Base-by-base conservation (phyloP, 2,888 invertebrate species). In the Melieria omissa region DNA sequence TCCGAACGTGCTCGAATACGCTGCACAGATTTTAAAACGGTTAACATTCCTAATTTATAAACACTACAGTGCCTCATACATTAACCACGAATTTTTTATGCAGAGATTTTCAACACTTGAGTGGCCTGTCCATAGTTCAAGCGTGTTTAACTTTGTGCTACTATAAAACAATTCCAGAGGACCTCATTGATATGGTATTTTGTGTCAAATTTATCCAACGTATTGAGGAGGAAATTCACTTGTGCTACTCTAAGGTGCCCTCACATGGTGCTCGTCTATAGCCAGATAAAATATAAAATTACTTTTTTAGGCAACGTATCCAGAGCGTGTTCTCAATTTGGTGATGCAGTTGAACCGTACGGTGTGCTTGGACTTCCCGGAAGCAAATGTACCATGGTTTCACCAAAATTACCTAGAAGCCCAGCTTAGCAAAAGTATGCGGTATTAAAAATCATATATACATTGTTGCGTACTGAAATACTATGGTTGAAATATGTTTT, bases 341-440 rank as follows among this genome's bases (percentile, higher is more conserved):
- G 87, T 92, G 65, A 91, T 92, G 91, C 88, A 90, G 76, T 81
- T 92, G 57, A 92, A 92, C 82, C 87, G 92, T 70, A 88, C 90
- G 1, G 90, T 91, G 16, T 91, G 91, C 78, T 83, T 92, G 60
- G 91, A 91, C 81, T 89, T 89, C 81, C 91, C 92, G 0, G 89
- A 91, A 81, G 84, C 88, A 10, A 89, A 89, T 81, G 87, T 92
- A 6, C 91, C 91, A 0, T 92, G 92, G 92, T 92, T 92, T 80
- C 91, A 92, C 80, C 88, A 90, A 76, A 90, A 90, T 78, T 91
- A 89, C 75, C 86, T 90, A 58, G 87, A 90, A 77, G 88, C 90
- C 65, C 85, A 88, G 69, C 81, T 87, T 49, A 85, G 86, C 71
- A 86, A 86, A 80, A 84, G 89, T 89, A 85, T 78, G 78, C 29